These are phyloP conservation scores for Rugalucina vietnamica DNA, from an alignment of 2,888 invertebrate species.

Conservation along the genomic window DNA sequence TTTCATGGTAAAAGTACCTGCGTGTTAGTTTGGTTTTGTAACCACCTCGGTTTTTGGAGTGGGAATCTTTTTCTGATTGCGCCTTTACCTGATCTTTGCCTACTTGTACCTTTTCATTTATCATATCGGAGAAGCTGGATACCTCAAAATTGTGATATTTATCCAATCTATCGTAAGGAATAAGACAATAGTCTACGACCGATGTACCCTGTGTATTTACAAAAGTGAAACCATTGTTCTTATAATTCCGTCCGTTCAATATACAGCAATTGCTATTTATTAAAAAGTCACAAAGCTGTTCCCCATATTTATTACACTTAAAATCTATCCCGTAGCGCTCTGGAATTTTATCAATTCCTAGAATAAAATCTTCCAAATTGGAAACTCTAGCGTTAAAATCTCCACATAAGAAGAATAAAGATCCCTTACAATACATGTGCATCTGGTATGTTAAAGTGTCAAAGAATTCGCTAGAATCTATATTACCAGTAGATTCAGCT, in stretches of 20 bases:
- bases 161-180: neutral
- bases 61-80: too few species aligned
- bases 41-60: too few species aligned
- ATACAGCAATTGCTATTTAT: neutral
- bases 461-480: neutral
- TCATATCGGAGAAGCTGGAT: too few species aligned
- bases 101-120: too few species aligned
- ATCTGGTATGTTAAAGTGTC: neutral
- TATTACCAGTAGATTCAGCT: neutral
- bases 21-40: too few species aligned
- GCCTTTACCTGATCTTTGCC: too few species aligned
- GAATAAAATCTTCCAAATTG: neutral
- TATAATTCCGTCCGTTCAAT: neutral
- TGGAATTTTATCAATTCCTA: neutral
- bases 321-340: neutral
- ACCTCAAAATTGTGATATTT: too few species aligned
- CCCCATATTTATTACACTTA: neutral
- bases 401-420: neutral
- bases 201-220: neutral
- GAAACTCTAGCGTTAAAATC: neutral
- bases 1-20: too few species aligned
- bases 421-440: neutral
- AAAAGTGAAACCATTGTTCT: neutral
- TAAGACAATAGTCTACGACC: neutral
- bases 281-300: neutral